Percentiles rank a stretch among this genome's conserved stretches.
Evolutionary conservation across 2,888 invertebrate genomes (phyloP).

Genomic region (Dichetophora obliterata): DNA sequence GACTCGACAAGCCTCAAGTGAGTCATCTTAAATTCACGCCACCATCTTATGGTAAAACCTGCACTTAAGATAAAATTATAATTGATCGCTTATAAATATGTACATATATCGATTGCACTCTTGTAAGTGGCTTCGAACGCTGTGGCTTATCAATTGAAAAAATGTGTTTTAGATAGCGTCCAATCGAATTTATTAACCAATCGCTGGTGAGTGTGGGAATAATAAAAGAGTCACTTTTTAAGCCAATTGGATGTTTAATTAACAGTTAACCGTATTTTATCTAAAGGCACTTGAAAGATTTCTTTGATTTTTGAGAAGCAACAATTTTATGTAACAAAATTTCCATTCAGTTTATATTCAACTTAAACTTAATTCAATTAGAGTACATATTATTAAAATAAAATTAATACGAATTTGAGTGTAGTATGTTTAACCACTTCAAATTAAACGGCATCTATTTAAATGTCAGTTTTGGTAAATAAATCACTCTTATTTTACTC

Average conservation of each 20-base stretch:
- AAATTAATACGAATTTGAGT: too few relatives aligned
- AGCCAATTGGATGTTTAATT: background rate
- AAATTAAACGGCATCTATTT: background rate
- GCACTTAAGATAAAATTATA: constrained; percentile 47
- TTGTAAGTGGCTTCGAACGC: constrained; percentile 21
- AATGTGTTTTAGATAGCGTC: constrained; percentile 50
- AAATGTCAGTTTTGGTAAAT: background rate
- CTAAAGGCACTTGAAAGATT: too few relatives aligned
- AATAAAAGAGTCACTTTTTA: background rate
- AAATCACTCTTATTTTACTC: background rate
- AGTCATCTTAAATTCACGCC: constrained; percentile 41
- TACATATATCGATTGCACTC: constrained; percentile 52
- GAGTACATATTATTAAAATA: too few relatives aligned
- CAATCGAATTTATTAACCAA: constrained; percentile 47
- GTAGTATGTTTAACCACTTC: too few relatives aligned
- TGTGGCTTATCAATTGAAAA: constrained; percentile 49
- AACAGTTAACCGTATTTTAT: too few relatives aligned
- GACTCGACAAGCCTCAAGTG: constrained; percentile 33
- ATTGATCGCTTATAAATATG: constrained; percentile 64
- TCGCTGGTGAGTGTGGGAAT: constrained; percentile 43
- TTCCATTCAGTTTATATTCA: too few relatives aligned
- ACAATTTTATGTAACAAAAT: too few relatives aligned
- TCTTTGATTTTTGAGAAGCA: too few relatives aligned
- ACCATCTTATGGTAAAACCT: constrained; percentile 59
- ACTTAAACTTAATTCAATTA: too few relatives aligned